phyloP scores from a whole-genome alignment of 2,888 invertebrate genomes.

The Cerceris ruficornis region DNA sequence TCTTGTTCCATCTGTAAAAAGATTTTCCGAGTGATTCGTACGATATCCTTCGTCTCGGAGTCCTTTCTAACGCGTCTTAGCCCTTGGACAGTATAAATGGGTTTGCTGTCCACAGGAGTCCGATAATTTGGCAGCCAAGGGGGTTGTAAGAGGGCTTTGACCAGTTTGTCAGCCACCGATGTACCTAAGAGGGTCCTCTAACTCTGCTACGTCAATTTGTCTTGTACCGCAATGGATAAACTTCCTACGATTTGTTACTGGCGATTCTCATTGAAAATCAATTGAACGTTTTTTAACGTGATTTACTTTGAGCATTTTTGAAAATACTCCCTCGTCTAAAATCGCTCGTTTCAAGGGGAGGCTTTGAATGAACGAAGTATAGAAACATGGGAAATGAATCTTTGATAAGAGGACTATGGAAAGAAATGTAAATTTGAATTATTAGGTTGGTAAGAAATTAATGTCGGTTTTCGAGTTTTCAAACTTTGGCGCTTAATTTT shows the following conservation, averaged over 20 bases:
- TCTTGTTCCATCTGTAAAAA: not conserved
- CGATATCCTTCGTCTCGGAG: slow-evolving; percentile 41
- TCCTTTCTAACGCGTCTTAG: slow-evolving; percentile 36
- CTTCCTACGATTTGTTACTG: slow-evolving; percentile 69
- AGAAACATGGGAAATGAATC: no score
- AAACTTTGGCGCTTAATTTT: no score
- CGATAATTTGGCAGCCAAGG: slow-evolving; percentile 78
- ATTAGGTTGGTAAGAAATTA: no score
- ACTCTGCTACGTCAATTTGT: slow-evolving; percentile 71
- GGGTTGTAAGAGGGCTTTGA: slow-evolving; percentile 75
- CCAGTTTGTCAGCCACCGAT: slow-evolving; percentile 78
- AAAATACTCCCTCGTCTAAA: not conserved
- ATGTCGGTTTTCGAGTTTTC: no score
- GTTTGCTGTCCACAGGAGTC: slow-evolving; percentile 76
- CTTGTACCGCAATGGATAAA: slow-evolving; percentile 75
- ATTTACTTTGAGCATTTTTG: slow-evolving; percentile 1
- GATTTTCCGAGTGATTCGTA: slow-evolving; percentile 8
- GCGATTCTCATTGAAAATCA: slow-evolving; percentile 55
- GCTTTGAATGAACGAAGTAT: no score
- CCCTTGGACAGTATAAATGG: slow-evolving; percentile 75
- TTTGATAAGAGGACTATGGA: no score
- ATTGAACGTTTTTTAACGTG: slow-evolving; percentile 22
- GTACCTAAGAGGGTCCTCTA: slow-evolving; percentile 71
- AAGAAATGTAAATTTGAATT: no score
- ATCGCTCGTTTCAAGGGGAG: no score